A percentile compares a stretch with the other conserved stretches of the same genome.
phyloP scores from a whole-genome alignment of 2,113 vertebrate species.

The Agelaius tricolor region DNA sequence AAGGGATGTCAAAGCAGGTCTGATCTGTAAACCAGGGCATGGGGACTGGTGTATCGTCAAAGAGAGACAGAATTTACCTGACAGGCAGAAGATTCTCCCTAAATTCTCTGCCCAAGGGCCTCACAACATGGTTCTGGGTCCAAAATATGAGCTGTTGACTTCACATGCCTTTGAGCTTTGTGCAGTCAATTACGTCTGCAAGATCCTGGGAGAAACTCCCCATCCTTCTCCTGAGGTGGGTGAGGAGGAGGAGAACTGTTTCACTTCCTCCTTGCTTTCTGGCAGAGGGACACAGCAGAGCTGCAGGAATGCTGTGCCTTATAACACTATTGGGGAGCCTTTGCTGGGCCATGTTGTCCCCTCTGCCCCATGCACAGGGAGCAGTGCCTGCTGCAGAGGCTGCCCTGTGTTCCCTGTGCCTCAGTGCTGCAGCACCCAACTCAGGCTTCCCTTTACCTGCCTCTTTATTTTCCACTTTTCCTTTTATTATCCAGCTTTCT shows the following conservation, averaged over 20 bases:
- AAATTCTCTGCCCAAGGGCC: background rate
- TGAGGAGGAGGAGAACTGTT: background rate
- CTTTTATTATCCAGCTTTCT: background rate
- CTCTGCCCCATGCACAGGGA: background rate
- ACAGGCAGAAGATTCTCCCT: background rate
- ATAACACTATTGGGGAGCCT: fast-evolving
- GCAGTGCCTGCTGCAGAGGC: background rate
- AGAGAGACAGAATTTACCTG: background rate
- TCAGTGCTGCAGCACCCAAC: fast-evolving
- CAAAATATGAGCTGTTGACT: background rate
- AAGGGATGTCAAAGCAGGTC: background rate
- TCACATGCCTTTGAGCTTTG: background rate
- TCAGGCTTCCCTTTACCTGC: background rate
- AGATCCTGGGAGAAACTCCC: background rate
- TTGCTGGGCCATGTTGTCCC: fast-evolving
- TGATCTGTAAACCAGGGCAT: background rate
- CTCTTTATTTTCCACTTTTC: background rate
- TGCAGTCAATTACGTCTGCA: background rate
- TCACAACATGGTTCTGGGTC: background rate
- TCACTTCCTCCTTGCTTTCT: background rate
- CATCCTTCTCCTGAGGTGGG: background rate
- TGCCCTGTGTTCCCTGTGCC: background rate
- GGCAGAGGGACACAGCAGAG: background rate
- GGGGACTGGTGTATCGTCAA: background rate
- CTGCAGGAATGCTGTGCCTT: background rate